Base-by-base conservation (phyloP, 2,888 invertebrate species). In the Ichneumon xanthorius region DNA sequence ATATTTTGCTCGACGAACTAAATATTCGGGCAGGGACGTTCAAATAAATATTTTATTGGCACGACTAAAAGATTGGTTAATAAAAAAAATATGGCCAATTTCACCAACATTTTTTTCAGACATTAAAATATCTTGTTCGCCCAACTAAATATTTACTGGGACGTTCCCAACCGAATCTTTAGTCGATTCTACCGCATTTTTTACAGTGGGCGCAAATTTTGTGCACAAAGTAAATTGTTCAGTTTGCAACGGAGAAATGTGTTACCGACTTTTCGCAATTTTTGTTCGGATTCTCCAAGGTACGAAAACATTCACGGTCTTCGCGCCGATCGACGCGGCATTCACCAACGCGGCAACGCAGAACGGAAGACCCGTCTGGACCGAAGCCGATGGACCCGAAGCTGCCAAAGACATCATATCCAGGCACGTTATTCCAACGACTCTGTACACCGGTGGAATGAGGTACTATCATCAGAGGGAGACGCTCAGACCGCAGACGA, bases 401-500 rank as follows among this genome's bases (percentile, higher is more conserved):
- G 92, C 93, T 16, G 97, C 98, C 7, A 96, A 96, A 86, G 96
- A 97, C 77, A 95, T 98, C 68, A 96, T 97, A 65, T 96, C 97
- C 91, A 95, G 96, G 75, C 98, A 98, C 93, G 95, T 97, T 80
- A 95, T 97, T 82, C 96, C 97, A 4, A 97, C 97, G 67, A 97
- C 97, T 0, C 94, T 98, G 3, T 98, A 97, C 95, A 97, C 97
- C 72, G 97, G 97, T 4, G 98, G 98, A 76, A 97, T 98, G 97
- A 95, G 97, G 89, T 98, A 97, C 94, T 98, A 97, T 94, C 97
- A 98, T 94, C 96, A 97, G 58, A 96, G 96, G 92, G 97, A 97
- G 92, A 97, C 97, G 75, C 95, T 98, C 93, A 96, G 96, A 88
- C 96, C 96, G 65, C 96, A 96, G 58, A 96, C 96, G 87, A 97